These are phyloP conservation scores for Kryphioiulus occultus DNA, from an alignment of 2,888 invertebrate species.

Conservation along the genomic window DNA sequence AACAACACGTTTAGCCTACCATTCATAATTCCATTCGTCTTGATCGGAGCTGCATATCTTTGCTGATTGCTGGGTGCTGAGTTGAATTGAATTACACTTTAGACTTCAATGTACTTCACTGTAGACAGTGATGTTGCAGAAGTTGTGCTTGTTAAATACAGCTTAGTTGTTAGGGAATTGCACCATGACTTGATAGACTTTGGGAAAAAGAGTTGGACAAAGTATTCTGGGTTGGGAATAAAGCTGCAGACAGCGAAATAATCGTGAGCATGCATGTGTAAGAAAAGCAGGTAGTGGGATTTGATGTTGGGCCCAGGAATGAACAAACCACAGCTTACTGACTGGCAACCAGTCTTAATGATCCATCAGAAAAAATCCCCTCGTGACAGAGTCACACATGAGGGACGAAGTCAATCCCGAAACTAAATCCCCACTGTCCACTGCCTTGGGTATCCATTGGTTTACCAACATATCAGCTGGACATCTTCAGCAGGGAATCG, in stretches of 20 bases:
- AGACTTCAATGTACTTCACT: no score
- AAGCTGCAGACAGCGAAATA: neutral
- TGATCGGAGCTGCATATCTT: no score
- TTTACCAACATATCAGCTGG: constrained; percentile 29
- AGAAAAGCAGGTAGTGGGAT: neutral
- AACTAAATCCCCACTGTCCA: constrained; percentile 25
- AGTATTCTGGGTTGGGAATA: neutral
- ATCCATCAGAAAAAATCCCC: constrained; percentile 26
- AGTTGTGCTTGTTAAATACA: no score
- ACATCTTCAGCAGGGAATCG: constrained; percentile 29
- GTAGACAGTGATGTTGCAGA: no score
- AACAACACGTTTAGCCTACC: no score
- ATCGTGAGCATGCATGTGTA: constrained; percentile 1
- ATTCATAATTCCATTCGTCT: no score
- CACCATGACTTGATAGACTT: neutral
- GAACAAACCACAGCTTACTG: constrained; percentile 26
- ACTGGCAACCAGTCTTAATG: constrained; percentile 24
- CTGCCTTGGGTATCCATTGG: neutral
- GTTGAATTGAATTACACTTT: no score
- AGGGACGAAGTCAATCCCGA: constrained; percentile 6
- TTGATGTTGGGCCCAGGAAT: neutral
- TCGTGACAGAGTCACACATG: constrained; percentile 21
- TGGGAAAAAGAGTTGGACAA: neutral
- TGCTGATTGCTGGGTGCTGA: no score
- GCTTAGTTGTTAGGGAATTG: neutral